phyloP scores from a whole-genome alignment of 1,140 invertebrate genomes.

The Calosoma granatense region DNA sequence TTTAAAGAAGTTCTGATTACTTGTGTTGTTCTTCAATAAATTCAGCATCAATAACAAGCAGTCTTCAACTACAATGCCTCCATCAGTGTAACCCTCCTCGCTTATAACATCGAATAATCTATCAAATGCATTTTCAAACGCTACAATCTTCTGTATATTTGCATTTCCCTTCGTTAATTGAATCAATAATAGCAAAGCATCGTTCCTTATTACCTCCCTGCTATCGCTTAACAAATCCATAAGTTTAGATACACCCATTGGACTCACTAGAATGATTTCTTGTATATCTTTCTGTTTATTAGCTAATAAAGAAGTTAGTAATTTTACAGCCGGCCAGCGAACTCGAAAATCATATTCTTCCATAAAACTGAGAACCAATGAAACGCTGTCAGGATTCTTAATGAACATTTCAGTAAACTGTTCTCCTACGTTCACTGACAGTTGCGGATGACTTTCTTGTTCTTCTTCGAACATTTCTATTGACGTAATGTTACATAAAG shows the following conservation, averaged over 20 bases:
- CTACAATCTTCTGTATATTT: conserved; percentile 99
- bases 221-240: conserved; percentile 93
- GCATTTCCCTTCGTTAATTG: conserved; percentile 92
- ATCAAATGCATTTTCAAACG: conserved; percentile 98
- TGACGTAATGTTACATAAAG: conserved; percentile 82
- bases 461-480: conserved; percentile 77
- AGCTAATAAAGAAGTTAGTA: conserved; percentile 70
- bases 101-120: conserved; percentile 86
- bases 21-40: conserved; percentile 88
- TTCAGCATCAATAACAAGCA: conserved; percentile 92
- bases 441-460: conserved; percentile 45
- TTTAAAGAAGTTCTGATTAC: conserved; percentile 98
- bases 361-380: conserved; percentile 73
- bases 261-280: conserved; percentile 87
- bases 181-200: conserved; percentile 85
- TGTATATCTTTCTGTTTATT: conserved; percentile 88
- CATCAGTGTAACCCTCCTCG: conserved; percentile 88
- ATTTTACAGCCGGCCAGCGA: conserved; percentile 74
- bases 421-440: conserved; percentile 60
- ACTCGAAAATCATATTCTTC: conserved; percentile 93
- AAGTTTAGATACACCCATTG: conserved; percentile 94
- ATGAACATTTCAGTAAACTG: conserved; percentile 99
- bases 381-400: conserved; percentile 81
- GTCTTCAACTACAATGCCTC: conserved; percentile 97
- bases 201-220: conserved; percentile 93